Evolutionary conservation across 1,140 invertebrate species (phyloP), one percentile per base, ranked within the genome.

Genomic region (Halyomorpha halys): DNA sequence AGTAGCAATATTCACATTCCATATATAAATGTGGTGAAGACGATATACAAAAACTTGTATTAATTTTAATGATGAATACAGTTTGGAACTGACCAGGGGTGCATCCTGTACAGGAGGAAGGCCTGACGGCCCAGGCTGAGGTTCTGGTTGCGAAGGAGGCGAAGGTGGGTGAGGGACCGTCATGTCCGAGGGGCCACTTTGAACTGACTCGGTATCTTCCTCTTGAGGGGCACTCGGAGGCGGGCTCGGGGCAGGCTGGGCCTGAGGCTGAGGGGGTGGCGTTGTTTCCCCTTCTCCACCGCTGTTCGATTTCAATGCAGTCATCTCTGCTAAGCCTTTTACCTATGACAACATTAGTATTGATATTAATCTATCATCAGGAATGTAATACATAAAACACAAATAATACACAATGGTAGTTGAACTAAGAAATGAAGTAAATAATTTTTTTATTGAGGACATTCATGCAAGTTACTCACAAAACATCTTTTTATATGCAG

Each of bases 241-340:
- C n/a, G 71, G 51, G 30, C 75, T 70, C 69, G 51, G 59, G 14
- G 59, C 39, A 64, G 67, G 59, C 64, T 66, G 65, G 18, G 65
- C 45, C 44, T 66, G 63, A 25, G 61, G 44, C 66, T 64, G 47
- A n/a, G 53, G 19, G 62, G 67, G 65, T 62, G 67, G 44, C 64
- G 67, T 62, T 63, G 65, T 67, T 25, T 39, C 63, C 8, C 51
- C 59, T 14, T 49, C 56, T 13, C 34, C 27, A 3, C 71, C 49
- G 63, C 21, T 14, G 71, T 70, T n/a, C 63, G 44, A 6, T 66
- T 67, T n/a, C 51, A 18, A 21, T 64, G 71, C 9, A 70, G 87
- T 91, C 87, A 91, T 92, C 78, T 94, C 91, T 75, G 90, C 89
- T 71, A 95, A 79, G 72, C 91, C 91, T 78, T 92, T 90, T 63